Conservation (phyloP, 2,797 vertebrate species). For the Chaetodon trifasciatus region DNA sequence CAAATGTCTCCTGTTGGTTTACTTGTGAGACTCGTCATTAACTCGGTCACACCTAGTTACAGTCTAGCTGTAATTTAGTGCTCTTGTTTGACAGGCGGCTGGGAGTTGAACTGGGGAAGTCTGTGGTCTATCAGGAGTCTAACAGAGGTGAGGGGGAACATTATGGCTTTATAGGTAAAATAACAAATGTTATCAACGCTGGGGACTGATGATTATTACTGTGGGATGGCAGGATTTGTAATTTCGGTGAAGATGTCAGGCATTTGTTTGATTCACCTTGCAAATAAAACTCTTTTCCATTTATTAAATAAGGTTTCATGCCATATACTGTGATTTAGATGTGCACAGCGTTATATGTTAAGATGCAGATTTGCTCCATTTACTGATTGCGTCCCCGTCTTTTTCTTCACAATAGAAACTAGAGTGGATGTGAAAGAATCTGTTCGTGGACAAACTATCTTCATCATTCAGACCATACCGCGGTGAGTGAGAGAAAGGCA, state of each 20-base stretch:
- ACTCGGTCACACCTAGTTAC: neutral
- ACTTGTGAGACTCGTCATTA: neutral
- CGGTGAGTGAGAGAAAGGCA: conserved; percentile 82
- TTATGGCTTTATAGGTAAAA: neutral
- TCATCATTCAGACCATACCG: conserved; percentile 99
- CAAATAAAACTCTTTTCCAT: neutral
- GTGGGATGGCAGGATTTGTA: neutral
- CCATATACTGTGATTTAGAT: neutral
- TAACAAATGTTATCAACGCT: too few species aligned
- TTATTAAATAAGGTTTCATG: neutral
- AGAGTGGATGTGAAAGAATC: conserved; percentile 99
- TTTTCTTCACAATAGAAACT: conserved; percentile 87
- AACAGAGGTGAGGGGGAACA: conserved; percentile 90
- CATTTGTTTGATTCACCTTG: neutral
- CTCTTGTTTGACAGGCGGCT: conserved; percentile 87
- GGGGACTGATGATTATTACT: neutral
- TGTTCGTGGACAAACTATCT: conserved; percentile 97
- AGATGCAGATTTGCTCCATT: neutral
- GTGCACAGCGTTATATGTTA: neutral
- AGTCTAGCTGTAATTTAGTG: neutral
- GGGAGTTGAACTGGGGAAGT: conserved; percentile 96
- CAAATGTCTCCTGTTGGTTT: neutral
- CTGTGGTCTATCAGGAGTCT: conserved; percentile 96
- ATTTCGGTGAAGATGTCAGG: neutral
- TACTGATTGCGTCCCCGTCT: neutral